These are phyloP conservation scores for Pycnonotus jocosus DNA, from an alignment of 2,113 vertebrate species.

Conservation along the genomic window DNA sequence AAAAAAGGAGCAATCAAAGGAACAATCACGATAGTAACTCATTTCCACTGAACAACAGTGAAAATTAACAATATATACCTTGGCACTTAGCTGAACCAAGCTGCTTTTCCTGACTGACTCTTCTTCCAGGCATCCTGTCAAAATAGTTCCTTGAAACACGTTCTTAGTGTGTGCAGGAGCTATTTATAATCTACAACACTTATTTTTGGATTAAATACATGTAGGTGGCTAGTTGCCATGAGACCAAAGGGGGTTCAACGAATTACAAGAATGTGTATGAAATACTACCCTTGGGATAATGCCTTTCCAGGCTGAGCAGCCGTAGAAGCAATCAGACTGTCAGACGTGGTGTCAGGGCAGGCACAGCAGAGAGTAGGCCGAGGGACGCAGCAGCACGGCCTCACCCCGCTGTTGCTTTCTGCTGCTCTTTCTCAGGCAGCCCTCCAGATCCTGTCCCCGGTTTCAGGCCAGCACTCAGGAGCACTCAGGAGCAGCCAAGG, in stretches of 20 bases:
- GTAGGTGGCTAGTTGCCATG: conserved; percentile 27
- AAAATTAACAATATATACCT: conserved; percentile 4
- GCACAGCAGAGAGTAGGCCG: too few relatives aligned
- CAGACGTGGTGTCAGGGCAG: neutral
- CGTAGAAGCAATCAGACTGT: neutral
- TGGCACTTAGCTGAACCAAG: conserved; percentile 45
- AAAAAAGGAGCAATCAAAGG: neutral
- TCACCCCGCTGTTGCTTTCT: neutral
- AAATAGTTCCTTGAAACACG: conserved; percentile 67
- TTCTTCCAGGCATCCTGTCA: conserved; percentile 23
- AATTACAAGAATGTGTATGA: neutral
- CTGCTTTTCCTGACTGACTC: conserved; percentile 55
- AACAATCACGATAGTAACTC: neutral
- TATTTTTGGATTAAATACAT: conserved; percentile 38
- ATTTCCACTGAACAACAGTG: neutral
- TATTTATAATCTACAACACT: conserved; percentile 65
- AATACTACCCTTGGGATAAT: neutral
- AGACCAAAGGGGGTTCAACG: neutral
- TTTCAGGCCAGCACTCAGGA: neutral
- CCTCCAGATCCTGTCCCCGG: neutral
- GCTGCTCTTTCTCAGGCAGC: neutral
- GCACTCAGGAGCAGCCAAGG: neutral
- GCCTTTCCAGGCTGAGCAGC: neutral
- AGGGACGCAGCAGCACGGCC: neutral
- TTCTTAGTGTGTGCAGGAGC: neutral